Evolutionary conservation across 92 coral and sea anemone species (phyloP), one percentile per base, ranked within the genome.

Genomic region (Palythoa caribaeorum): DNA sequence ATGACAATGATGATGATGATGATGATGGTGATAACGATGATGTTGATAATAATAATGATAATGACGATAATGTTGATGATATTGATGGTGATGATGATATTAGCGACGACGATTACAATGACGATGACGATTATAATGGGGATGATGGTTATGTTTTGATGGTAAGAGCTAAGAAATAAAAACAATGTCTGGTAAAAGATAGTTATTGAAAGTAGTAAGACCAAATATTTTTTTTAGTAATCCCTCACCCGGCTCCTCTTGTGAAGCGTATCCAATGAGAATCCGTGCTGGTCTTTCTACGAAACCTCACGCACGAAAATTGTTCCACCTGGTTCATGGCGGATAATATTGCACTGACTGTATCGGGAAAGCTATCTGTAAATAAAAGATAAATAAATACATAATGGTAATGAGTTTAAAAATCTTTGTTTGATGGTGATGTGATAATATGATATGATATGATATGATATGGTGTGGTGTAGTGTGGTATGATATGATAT

Each of bases 301-400:
- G 78, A 74, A 96, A 96, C 51, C 83, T 91, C 75, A 96, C 90
- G 85, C 99, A 96, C 60, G 99, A 92, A 28, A 89, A 80, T 84
- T 75, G 78, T 9, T 94, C 87, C 59, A 96, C 71, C 48, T 92
- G 77, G 11, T 36, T 63, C 28, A 96, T 94, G 70, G 99, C 99
- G 72, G 90, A 88, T 38, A 50, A 17, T 50, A 96, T 95, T 2
- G 88, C 90, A 44, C 77, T 70, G 37, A 71, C 89, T 21, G 90
- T 92, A 53, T 77, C 74, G 38, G 96, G 91, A 48, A 93, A 90
- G 16, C 66, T 19, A 77, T 85, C 98, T 95, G 84, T 28, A 11
- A 28, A 28, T 28, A 28, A 28, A 28, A 28, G 28, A 79, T 68
- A 11, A 73, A 35, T 52, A 54, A 79, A 38, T 10, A 68, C 7